phyloP scores from a whole-genome alignment of 2,797 vertebrate species.

The Diceros bicornis region DNA sequence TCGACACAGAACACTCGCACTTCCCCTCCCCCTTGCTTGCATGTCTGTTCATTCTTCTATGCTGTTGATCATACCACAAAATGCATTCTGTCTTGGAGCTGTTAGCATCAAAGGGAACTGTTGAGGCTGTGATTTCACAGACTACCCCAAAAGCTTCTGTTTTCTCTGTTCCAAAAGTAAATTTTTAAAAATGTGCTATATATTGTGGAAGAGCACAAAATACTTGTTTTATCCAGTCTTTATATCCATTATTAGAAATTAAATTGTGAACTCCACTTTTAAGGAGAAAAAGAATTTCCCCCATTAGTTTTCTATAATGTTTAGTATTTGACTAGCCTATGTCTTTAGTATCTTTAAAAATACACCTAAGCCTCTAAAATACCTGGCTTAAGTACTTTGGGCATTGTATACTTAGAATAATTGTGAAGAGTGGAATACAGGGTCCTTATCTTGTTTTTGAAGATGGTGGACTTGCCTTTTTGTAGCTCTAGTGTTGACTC shows the following conservation, averaged over 20 bases:
- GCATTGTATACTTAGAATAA: slow-evolving; percentile 35
- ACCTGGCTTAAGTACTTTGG: neutral
- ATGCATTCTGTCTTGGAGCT: slow-evolving; percentile 14
- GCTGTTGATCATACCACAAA: neutral
- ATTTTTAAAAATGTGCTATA: neutral
- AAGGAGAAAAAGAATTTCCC: neutral
- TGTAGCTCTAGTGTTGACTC: slow-evolving; percentile 16
- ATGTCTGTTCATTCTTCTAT: slow-evolving; percentile 10
- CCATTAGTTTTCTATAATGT: slow-evolving; percentile 41
- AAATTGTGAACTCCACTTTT: slow-evolving; percentile 43
- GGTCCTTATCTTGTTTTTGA: neutral
- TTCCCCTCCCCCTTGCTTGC: neutral
- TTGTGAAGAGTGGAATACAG: slow-evolving; percentile 14
- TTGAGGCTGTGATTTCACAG: neutral
- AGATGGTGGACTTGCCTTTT: slow-evolving; percentile 10
- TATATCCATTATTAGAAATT: slow-evolving; percentile 27
- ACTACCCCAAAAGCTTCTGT: neutral
- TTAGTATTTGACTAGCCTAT: slow-evolving; percentile 16
- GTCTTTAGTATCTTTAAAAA: slow-evolving; percentile 46
- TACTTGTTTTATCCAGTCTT: neutral
- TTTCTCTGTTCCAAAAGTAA: slow-evolving; percentile 40
- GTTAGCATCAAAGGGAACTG: neutral
- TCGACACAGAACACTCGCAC: neutral
- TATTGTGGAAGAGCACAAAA: neutral
- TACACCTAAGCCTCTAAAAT: neutral